Percentiles rank a stretch among this genome's conserved stretches.
phyloP scores from a whole-genome alignment of 2,888 invertebrate genomes.

The Cheilosia soror region DNA sequence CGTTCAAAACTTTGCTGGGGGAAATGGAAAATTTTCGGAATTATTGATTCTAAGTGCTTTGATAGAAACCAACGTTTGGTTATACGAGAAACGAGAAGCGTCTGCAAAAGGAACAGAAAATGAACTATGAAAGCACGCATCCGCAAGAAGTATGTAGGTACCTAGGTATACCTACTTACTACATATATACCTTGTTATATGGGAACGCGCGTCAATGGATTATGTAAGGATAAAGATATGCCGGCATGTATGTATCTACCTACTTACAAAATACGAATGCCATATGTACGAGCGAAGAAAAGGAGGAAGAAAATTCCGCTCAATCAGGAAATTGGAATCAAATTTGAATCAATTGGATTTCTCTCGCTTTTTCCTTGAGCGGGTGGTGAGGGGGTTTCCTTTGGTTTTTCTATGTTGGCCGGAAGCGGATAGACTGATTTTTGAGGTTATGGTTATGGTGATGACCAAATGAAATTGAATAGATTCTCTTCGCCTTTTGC shows the following conservation, averaged over 20 bases:
- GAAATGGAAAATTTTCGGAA: slow-evolving; percentile 60
- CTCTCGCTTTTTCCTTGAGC: slow-evolving; percentile 32
- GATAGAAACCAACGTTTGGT: slow-evolving; percentile 60
- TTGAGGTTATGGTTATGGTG: slow-evolving; percentile 61
- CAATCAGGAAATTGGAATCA: slow-evolving; percentile 72
- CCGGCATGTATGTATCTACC: neutral
- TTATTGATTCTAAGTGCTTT: slow-evolving; percentile 72
- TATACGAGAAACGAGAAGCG: slow-evolving; percentile 27
- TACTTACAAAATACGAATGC: neutral
- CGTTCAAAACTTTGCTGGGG: slow-evolving; percentile 36
- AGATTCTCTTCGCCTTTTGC: slow-evolving; percentile 20
- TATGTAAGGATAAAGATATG: neutral
- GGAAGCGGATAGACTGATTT: slow-evolving; percentile 55
- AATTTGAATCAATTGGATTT: slow-evolving; percentile 72
- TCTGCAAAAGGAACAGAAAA: neutral
- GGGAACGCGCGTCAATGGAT: neutral
- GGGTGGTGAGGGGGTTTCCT: slow-evolving; percentile 38
- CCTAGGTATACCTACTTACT: neutral
- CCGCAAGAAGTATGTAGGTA: slow-evolving; percentile 21
- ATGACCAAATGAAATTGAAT: slow-evolving; percentile 66
- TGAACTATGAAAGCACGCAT: slow-evolving; percentile 33
- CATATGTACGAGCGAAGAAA: neutral
- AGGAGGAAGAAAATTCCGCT: slow-evolving; percentile 49
- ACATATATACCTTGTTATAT: neutral
- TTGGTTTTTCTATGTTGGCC: slow-evolving; percentile 48